A percentile compares a stretch with the other conserved stretches of the same genome.
Conservation (phyloP, 2,113 vertebrate genomes). For the Nothobranchius furzeri region DNA sequence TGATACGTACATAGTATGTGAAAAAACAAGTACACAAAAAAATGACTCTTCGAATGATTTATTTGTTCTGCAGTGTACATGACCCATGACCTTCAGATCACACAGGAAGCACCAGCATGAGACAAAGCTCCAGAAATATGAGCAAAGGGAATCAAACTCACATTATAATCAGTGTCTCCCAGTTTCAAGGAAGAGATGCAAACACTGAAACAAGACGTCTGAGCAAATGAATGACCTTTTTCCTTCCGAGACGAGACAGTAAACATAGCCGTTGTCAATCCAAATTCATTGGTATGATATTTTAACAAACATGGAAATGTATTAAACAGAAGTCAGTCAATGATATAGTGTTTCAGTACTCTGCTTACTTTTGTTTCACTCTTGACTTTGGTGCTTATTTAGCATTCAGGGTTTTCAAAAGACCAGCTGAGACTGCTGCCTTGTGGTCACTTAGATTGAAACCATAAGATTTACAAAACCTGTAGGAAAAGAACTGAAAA, state of each 20-base stretch:
- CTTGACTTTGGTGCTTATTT: conserved; percentile 23
- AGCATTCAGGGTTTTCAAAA: background rate
- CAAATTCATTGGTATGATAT: too few species aligned
- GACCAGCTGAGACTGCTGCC: conserved; percentile 18
- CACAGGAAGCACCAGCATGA: conserved; percentile 43
- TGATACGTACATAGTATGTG: background rate
- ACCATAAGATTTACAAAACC: conserved; percentile 4
- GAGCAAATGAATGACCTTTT: background rate
- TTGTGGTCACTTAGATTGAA: conserved; percentile 13
- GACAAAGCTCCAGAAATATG: conserved; percentile 26
- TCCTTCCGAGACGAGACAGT: background rate
- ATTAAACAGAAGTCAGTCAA: too few species aligned
- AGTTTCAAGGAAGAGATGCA: conserved; percentile 8
- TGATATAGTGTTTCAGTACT: too few species aligned
- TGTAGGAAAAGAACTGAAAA: conserved; percentile 15
- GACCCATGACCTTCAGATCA: conserved; percentile 26
- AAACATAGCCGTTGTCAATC: too few species aligned
- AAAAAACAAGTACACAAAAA: background rate
- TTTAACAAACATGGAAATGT: too few species aligned
- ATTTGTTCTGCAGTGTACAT: conserved; percentile 59
- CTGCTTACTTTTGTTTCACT: background rate
- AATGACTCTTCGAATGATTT: conserved; percentile 43
- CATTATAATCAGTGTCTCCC: conserved; percentile 3
- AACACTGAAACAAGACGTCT: conserved; percentile 13
- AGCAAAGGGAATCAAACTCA: conserved; percentile 1